Conservation (phyloP, 2,888 invertebrate genomes). For the Enoplolaimus lenunculus region DNA sequence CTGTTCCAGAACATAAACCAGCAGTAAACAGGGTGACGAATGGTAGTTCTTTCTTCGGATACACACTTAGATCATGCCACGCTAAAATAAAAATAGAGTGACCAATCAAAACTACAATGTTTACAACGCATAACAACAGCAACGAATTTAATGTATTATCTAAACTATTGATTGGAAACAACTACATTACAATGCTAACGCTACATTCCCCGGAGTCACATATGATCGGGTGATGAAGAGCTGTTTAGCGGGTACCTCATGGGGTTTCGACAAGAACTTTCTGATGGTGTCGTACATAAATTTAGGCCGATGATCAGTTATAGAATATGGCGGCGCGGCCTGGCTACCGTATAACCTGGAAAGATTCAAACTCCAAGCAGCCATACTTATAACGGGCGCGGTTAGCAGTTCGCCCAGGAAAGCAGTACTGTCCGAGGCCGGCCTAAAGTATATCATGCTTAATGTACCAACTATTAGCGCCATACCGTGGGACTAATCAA, state of each 20-base stretch:
- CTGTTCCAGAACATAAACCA: constrained; percentile 77
- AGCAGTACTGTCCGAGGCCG: not conserved
- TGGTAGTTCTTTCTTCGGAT: constrained; percentile 78
- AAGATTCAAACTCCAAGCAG: not conserved
- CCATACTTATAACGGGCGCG: not conserved
- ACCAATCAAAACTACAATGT: too few species aligned
- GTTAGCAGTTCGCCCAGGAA: not conserved
- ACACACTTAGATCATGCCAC: constrained; percentile 78
- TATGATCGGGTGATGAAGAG: too few species aligned
- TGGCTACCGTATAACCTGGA: not conserved
- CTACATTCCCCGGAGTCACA: too few species aligned
- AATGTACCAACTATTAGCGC: not conserved
- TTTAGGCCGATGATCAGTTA: too few species aligned
- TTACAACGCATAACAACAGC: too few species aligned
- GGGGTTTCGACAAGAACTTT: too few species aligned
- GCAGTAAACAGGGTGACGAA: constrained; percentile 82
- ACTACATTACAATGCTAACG: too few species aligned
- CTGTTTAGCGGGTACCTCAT: too few species aligned
- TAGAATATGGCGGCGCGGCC: too few species aligned
- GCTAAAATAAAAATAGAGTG: constrained; percentile 44
- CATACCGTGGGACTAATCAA: not conserved
- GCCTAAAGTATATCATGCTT: not conserved
- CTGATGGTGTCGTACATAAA: too few species aligned
- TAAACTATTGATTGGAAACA: too few species aligned
- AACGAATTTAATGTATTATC: too few species aligned